Conservation (phyloP, 1,140 invertebrate species). For the Macrotrachela quadricornifera region DNA sequence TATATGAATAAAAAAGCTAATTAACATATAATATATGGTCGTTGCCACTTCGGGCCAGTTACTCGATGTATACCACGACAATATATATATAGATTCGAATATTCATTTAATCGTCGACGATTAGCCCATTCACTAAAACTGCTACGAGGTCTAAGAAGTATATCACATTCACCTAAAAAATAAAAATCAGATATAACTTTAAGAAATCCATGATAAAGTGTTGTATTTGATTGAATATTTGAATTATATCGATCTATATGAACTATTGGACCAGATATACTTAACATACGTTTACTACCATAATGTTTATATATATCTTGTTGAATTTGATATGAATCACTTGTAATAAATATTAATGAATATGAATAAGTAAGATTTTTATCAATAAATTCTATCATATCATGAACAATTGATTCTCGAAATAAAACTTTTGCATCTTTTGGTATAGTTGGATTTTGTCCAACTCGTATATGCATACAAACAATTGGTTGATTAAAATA, state of each 20-base stretch:
- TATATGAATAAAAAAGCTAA: no score
- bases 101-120: neutral
- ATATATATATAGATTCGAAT: neutral
- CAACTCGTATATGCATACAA: neutral
- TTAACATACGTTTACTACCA: neutral
- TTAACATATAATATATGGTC: no score
- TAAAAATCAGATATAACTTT: neutral
- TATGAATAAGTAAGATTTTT: neutral
- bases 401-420: neutral
- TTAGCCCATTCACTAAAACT: neutral
- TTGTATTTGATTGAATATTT: neutral
- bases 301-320: neutral
- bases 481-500: neutral
- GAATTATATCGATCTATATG: neutral
- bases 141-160: neutral
- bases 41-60: no score
- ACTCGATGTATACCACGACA: neutral
- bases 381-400: neutral
- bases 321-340: neutral
- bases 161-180: neutral
- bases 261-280: neutral
- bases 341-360: no score
- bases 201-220: neutral
- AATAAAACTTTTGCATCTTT: neutral
- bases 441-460: neutral